phyloP scores from a whole-genome alignment of 2,113 vertebrate genomes.

The Euleptes europaea region DNA sequence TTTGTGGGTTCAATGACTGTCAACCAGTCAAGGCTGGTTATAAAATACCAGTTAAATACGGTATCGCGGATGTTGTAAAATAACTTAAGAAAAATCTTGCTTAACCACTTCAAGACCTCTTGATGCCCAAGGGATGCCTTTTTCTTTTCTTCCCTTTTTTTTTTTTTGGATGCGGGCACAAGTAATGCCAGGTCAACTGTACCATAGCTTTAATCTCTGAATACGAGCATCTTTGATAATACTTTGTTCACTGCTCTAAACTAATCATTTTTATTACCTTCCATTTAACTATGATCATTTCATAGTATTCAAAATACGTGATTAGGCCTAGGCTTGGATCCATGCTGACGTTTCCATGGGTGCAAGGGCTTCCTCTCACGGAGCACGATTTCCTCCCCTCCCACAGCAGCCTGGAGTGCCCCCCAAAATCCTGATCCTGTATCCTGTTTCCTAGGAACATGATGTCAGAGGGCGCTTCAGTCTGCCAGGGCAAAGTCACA shows the following conservation, averaged over 20 bases:
- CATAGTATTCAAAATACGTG: slow-evolving; percentile 30
- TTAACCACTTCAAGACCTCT: slow-evolving; percentile 30
- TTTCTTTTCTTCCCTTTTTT: neutral
- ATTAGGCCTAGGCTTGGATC: neutral
- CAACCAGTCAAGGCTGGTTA: neutral
- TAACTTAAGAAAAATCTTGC: slow-evolving; percentile 24
- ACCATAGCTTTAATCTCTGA: slow-evolving; percentile 29
- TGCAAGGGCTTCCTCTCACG: too few relatives aligned
- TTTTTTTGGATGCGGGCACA: slow-evolving; percentile 30
- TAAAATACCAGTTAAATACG: slow-evolving; percentile 6
- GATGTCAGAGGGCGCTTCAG: too few relatives aligned
- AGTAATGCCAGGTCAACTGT: slow-evolving; percentile 22
- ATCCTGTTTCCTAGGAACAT: too few relatives aligned
- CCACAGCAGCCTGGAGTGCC: too few relatives aligned
- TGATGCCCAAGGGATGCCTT: neutral
- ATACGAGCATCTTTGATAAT: slow-evolving; percentile 39
- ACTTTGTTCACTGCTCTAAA: slow-evolving; percentile 36
- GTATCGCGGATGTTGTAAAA: slow-evolving; percentile 17
- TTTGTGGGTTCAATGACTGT: neutral
- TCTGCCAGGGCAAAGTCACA: too few relatives aligned
- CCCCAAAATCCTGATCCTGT: too few relatives aligned
- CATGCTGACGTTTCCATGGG: too few relatives aligned
- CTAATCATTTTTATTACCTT: slow-evolving; percentile 28
- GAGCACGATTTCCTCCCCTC: too few relatives aligned
- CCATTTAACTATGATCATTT: slow-evolving; percentile 24